Base-by-base conservation (phyloP, 2,797 vertebrate species). In the Jordanella pulchra region DNA sequence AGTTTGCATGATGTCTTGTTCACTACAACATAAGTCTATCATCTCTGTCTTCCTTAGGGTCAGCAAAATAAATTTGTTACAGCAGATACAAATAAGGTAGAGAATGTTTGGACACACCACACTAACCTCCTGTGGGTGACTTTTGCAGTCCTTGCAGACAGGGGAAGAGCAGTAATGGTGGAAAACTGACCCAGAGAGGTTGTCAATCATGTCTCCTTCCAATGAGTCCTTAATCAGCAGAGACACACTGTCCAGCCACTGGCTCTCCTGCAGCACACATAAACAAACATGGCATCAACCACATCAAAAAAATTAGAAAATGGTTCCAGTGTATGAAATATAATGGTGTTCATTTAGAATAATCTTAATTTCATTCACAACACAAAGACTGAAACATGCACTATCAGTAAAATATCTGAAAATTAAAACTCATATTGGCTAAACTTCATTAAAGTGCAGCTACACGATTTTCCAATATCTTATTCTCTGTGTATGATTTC, bases 221-320 rank as follows among this genome's bases (percentile, higher is more conserved):
- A 97, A 90, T 3, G 97, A 98, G 93, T 98, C 97, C 90, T 97
- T 98, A 92, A 99, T 99, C 89, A 99, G 96, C 93, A 99, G 95
- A 90, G 97, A 99, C 82, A 99, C 97, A 81, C 97, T 99, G 96
- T 99, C 97, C 95, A 99, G 93, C 97, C 97, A 99, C 95, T 96
- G 95, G 92, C 94, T 99, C 95, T 99, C 97, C 97, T 99, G 95
- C 89, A 94, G 76, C 48, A 82, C 77, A 88, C 48, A 60, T 45
- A 77, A 61, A 83, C 58, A 72, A 39, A 67, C 65, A 53, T 12
- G 1, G 1, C 23, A 51, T 32, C 51, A 28, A 32, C 30, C 18
- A 32, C 9, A 32, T 7, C 21, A 28, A 18, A 18, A 58, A 32
- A 9, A 32, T 3, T 7, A 58, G 2, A 28, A 58, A 32, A 58